Conservation (phyloP, 1,140 invertebrate species). For the Papilio helenus region DNA sequence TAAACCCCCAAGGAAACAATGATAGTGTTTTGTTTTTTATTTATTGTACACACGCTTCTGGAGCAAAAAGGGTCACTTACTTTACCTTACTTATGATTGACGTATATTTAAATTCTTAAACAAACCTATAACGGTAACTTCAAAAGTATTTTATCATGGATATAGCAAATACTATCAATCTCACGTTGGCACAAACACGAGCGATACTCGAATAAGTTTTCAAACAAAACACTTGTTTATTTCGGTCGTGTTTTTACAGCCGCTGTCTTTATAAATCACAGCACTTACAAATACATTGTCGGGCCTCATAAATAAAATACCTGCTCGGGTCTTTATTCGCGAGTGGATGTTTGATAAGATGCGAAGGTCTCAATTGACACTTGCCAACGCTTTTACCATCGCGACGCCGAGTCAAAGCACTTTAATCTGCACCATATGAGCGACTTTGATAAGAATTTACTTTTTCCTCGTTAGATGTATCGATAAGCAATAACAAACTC, state of each 20-base stretch:
- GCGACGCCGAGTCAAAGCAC: background rate
- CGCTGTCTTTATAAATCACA: slow-evolving; percentile 67
- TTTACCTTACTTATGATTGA: background rate
- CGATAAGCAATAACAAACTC: background rate
- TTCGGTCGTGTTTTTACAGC: slow-evolving; percentile 46
- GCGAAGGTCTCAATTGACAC: slow-evolving; percentile 51
- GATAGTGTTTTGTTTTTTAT: background rate
- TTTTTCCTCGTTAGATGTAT: background rate
- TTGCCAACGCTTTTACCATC: slow-evolving; percentile 33
- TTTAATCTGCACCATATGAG: background rate
- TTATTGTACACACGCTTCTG: background rate
- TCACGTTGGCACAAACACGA: slow-evolving; percentile 27
- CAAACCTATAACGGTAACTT: background rate
- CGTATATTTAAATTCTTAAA: background rate
- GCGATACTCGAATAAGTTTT: slow-evolving; percentile 34
- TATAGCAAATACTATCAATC: slow-evolving; percentile 32
- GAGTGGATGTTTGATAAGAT: slow-evolving; percentile 46
- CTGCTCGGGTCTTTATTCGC: slow-evolving; percentile 56
- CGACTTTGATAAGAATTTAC: background rate
- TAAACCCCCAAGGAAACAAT: background rate
- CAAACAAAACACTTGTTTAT: slow-evolving; percentile 36
- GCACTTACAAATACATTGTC: slow-evolving; percentile 68
- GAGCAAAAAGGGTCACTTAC: background rate
- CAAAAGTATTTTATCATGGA: slow-evolving; percentile 23
- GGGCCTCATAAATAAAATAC: slow-evolving; percentile 64